Evolutionary conservation across 2,888 invertebrate genomes (phyloP), one percentile per base, ranked within the genome.

Genomic region (Hetaerina titia): DNA sequence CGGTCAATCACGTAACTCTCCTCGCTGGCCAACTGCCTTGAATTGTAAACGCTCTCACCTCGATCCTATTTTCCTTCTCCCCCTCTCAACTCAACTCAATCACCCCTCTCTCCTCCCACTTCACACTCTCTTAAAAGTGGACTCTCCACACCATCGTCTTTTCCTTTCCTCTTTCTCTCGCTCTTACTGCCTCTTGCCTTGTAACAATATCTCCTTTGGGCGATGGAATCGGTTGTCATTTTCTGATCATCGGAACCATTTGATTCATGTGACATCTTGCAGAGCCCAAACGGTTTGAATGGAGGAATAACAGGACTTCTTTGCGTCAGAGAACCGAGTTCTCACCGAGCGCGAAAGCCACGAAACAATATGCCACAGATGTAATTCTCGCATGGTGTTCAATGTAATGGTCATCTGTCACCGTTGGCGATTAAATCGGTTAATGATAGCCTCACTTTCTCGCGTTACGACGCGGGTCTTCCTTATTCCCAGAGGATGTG

Each of bases 191-290:
- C 81, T 81, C 81, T 22, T 19, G 57, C 56, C 69, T 74, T 56
- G 45, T 22, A 56, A 69, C 92, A 69, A 92, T 92, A 92, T 92
- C 92, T 92, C 69, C 69, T 31, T 74, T 69, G 22, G 90, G 22
- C 64, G 90, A 81, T 11, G 92, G n/a, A 92, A 92, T 69, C 92
- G 92, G 92, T 92, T 57, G 92, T 92, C 92, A 92, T 74, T 92
- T 92, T 92, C 64, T 22, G 92, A 92, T 69, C 69, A 92, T 92
- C 90, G 90, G 22, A 45, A 90, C 45, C 64, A 64, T 63, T 81
- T 64, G 90, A 90, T 90, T 90, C 90, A 90, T 63, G 64, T 22
- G 45, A 90, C 45, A 45, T 64, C 74, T 69, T n/a, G 58, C 57
- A 57, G 15, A 4, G 25, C n/a, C 31, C n/a, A 69, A 69, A n/a